Base-by-base conservation (phyloP, 2,113 vertebrate genomes). In the Poeciliopsis occidentalis region DNA sequence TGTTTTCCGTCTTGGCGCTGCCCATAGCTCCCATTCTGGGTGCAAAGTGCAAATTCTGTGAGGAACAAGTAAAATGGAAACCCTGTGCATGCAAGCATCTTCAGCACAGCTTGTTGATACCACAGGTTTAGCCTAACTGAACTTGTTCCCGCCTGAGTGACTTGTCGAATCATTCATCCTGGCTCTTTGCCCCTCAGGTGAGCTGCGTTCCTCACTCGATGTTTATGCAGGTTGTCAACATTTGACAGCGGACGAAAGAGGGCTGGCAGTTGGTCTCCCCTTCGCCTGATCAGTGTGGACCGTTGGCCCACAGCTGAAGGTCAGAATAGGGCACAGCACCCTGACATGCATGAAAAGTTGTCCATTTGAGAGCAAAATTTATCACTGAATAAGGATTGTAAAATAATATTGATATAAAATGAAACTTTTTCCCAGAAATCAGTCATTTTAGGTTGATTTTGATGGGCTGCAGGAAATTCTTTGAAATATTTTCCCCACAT, bases 151-250 rank as follows among this genome's bases (percentile, higher is more conserved):
- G 2, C 75, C 72, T 85, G 80, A 86, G 76, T 72, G 80, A 84
- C 79, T 85, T 37, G 7, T 69, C 41, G n/a, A 61, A 76, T 85
- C 71, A 81, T 73, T 81, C 78, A 57, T 74, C 32, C 51, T 73
- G 82, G 71, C 78, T 80, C 30, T 54, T 24, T 70, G 78, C 51
- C 85, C 88, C 79, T 86, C 69, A 60, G 87, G 84, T 82, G 73
- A 87, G 83, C 77, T 64, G 3, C 54, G 19, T 60, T 69, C 60
- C 64, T 76, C 81, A 32, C 78, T 72, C 71, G 17, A 78, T 87
- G 85, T 91, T 91, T 88, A 90, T 90, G 87, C 88, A 77, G 73
- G 62, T 83, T 91, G 91, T 91, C 87, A 89, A 82, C 85, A 83
- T 78, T 85, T 90, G 86, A 91, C 82, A 82, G 81, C 6, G 54